Base-by-base conservation (phyloP, 2,888 invertebrate species). In the Papilio elwesi region DNA sequence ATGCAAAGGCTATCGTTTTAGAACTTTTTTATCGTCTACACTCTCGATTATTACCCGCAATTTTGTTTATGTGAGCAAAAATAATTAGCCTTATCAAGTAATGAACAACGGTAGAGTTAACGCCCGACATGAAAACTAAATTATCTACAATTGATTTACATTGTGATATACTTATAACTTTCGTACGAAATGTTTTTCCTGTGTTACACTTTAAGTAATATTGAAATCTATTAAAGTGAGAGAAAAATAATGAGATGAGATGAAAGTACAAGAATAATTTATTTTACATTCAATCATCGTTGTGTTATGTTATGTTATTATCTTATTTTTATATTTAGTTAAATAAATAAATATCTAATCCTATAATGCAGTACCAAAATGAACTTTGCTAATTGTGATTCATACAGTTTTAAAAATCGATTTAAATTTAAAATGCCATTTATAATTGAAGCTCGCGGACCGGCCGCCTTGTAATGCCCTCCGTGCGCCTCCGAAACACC, bases 401-500 rank as follows among this genome's bases (percentile, higher is more conserved):
- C 43, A 43, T 43, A 43, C 6, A 43, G 3, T 59, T 59, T 68
- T 52, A 11, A 43, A 11, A 59, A 71, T 66, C 71, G 82, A 80
- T 83, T 84, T 84, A 78, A 83, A 82, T 88, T 87, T 85, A 87
- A 87, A 88, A 83, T 77, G 80, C 78, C 79, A 83, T 86, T 80
- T 82, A 83, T 86, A 81, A 83, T 82, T 81, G 74, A 77, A 70
- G 75, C 73, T 71, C 76, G 69, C 74, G 82, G 85, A 86, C 85
- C 84, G 86, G 85, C 87, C 84, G 79, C 76, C 78, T 80, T 81
- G 85, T 91, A 90, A 91, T 91, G 85, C 87, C 87, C 83, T 85
- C 83, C 85, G 85, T 88, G 88, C 87, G 85, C 85, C 86, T 87
- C 85, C 85, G 83, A 83, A 84, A 82, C 79, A 81, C 85, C 86